Base-by-base conservation (phyloP, 2,888 invertebrate species). In the Agrenia bidenticulata region DNA sequence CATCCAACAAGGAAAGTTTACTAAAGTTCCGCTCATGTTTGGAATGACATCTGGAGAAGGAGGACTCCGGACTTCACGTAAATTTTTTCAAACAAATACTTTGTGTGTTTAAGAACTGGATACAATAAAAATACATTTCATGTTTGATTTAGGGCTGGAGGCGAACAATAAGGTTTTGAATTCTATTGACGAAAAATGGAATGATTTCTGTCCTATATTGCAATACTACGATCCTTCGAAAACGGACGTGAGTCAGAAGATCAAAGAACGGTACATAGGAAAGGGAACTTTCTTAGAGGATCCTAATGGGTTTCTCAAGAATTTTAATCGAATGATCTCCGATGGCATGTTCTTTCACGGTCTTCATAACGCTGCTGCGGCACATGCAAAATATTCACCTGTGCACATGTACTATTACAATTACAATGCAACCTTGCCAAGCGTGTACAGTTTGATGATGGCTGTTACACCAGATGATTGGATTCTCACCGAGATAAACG, bases 341-440 rank as follows among this genome's bases (percentile, higher is more conserved):
- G 73, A 73, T n/a, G 62, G 60, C 2, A 23, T 62, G 5, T 72
- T 73, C 49, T 69, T 51, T 24, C 61, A 61, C 2, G 56, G 61
- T 7, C 21, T 55, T 45, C 49, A 45, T 42, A 42, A 54, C 24
- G 45, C 66, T 27, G 66, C 65, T 5, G 11, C 59, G 15, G 7
- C 39, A 7, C 72, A 70, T n/a, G 53, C 61, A 11, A 37, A 59
- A 50, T 53, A 50, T 9, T 23, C 56, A 7, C 70, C 71, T n/a
- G 67, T 67, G 1, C 65, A 70, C 23, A 17, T 63, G 4, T 73
- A 73, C 45, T 70, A 42, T 49, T 73, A 68, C 41, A 59, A 62
- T 13, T 69, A 72, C 42, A n/a, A 50, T 0, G 26, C 68, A 1
- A 39, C 4, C 2, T 7, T 54, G 2, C 64, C 64, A 1, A 62